phyloP scores from a whole-genome alignment of 2,113 vertebrate species.

The Crotalus horridus region DNA sequence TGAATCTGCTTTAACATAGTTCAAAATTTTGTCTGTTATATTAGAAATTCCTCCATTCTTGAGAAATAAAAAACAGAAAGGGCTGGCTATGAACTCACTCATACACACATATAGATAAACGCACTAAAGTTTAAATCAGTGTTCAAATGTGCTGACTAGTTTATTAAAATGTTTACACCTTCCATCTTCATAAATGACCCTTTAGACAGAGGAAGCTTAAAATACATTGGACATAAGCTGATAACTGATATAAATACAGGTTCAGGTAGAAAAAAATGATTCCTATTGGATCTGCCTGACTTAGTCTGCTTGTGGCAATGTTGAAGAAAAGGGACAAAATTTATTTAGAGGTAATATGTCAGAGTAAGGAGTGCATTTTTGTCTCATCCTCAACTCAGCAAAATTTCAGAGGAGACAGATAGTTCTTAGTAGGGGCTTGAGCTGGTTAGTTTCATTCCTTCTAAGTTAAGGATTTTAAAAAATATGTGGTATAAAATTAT shows the following conservation, averaged over 20 bases:
- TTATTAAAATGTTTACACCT: not conserved
- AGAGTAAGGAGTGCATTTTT: not conserved
- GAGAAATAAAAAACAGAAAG: not conserved
- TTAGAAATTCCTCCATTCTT: not conserved
- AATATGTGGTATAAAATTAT: not conserved
- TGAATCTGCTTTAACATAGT: not conserved
- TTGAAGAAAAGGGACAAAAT: not conserved
- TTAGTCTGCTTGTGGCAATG: not conserved
- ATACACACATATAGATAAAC: not conserved
- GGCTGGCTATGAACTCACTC: not conserved
- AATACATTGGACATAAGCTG: not conserved
- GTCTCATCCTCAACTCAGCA: not conserved
- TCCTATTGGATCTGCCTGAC: not conserved
- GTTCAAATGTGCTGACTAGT: not conserved
- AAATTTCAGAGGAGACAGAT: not conserved
- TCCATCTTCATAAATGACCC: not conserved
- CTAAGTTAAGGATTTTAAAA: not conserved
- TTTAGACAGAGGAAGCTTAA: not conserved
- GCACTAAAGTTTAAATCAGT: not conserved
- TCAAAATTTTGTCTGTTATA: not conserved
- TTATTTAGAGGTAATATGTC: not conserved
- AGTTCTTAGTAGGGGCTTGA: not conserved
- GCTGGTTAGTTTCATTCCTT: not conserved
- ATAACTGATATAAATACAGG: not conserved
- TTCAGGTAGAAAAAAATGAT: not conserved